Evolutionary conservation across 1,140 invertebrate species (phyloP), one percentile per base, ranked within the genome.

Genomic region (Monomorium pharaonis): DNA sequence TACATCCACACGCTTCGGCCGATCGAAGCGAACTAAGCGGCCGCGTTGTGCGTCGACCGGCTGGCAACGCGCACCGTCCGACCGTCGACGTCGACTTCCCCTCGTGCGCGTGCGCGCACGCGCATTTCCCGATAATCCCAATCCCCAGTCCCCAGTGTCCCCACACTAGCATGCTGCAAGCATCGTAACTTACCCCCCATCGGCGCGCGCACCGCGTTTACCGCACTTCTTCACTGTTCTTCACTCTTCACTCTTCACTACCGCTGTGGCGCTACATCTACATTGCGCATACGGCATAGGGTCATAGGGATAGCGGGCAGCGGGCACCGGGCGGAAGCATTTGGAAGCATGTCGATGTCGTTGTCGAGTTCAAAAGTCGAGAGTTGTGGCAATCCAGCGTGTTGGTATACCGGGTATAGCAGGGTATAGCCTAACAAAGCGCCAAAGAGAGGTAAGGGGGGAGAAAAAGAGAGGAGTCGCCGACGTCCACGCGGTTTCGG

Each of bases 21-120:
- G 91, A 93, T 87, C 91, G 90, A 92, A 92, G 91, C 92, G 91
- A 91, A 94, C 94, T 94, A 90, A 94, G 75, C 78, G 78, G 78
- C 49, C 37, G 65, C 67, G 27, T 51, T 37, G 30, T 47, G 60
- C 58, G 51, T 63, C 14, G 27, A 18, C 30, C 76, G 54, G 54
- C 81, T 81, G 75, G 62, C 78, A 83, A 70, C 78, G 58, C 12
- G n/a, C n/a, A n/a, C n/a, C n/a, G n/a, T n/a, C n/a, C n/a, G n/a
- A 56, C 51, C 44, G 33, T 33, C 30, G 14, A 33, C 42, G 24
- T 33, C 47, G 9, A 18, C 42, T n/a, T 37, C 44, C 58, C 63
- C 47, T 69, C n/a, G n/a, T n/a, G n/a, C n/a, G n/a, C n/a, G n/a
- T n/a, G n/a, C n/a, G n/a, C n/a, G n/a, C n/a, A n/a, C n/a, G n/a